phyloP scores from a whole-genome alignment of 2,113 vertebrate genomes.

The Poeciliopsis turrubarensis region DNA sequence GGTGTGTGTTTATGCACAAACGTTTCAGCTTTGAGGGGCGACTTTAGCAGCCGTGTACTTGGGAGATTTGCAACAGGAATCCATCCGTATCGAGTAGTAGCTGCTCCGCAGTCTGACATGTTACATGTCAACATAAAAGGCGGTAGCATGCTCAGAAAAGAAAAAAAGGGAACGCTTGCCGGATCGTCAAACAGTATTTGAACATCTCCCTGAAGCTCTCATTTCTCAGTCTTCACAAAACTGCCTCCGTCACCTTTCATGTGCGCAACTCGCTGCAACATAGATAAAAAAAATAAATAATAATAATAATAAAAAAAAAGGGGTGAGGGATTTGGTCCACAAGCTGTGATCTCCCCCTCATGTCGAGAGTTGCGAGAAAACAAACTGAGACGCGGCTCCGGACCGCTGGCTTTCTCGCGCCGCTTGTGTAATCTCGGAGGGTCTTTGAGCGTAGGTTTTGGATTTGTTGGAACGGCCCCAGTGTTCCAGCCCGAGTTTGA shows the following conservation, averaged over 20 bases:
- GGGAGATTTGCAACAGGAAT: neutral
- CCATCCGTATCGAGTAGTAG: neutral
- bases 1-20: neutral
- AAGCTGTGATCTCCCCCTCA: neutral
- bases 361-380: neutral
- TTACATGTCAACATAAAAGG: constrained; percentile 6
- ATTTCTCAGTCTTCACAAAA: constrained; percentile 4
- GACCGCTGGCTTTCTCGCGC: neutral
- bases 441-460: neutral
- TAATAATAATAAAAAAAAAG: too few relatives aligned
- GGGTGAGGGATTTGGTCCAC: neutral
- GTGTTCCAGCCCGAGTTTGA: neutral
- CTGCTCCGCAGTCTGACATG: neutral
- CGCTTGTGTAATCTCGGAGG: neutral
- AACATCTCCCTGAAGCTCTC: constrained; percentile 20
- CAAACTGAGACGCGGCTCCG: neutral
- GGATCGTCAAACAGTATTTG: constrained; percentile 19
- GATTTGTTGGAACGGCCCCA: neutral
- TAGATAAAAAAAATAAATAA: neutral
- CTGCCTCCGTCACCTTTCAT: constrained; percentile 16
- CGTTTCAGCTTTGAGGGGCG: neutral
- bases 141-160: neutral
- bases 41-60: neutral
- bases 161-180: neutral
- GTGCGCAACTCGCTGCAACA: constrained; percentile 10